Conservation (phyloP, 2,888 invertebrate genomes). For the Drosophila neutralis region DNA sequence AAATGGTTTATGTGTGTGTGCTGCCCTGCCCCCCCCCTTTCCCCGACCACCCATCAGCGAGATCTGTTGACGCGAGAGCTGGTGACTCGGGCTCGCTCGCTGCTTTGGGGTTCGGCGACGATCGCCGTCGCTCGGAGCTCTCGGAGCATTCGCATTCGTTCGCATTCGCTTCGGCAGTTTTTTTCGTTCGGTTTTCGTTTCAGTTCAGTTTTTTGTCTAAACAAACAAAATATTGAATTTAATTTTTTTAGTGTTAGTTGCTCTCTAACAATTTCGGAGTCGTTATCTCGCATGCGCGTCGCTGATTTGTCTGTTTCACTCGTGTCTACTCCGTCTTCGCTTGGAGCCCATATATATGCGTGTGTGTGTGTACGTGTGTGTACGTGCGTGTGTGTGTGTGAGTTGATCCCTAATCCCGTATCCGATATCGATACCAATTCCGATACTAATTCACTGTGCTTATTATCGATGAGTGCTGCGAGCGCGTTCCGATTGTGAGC, state of each 20-base stretch:
- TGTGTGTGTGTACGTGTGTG: constrained; percentile 25
- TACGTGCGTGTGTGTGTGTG: constrained; percentile 23
- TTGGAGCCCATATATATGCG: constrained; percentile 3
- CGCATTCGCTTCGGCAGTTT: constrained; percentile 68
- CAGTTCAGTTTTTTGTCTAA: constrained; percentile 77
- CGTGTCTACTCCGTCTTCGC: constrained; percentile 6
- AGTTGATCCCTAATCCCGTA: constrained; percentile 18
- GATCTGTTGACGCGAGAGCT: constrained; percentile 41
- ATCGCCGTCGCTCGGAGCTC: constrained; percentile 35
- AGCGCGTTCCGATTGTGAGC: constrained; percentile 19
- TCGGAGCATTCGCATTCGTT: constrained; percentile 68
- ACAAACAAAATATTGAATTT: constrained; percentile 83
- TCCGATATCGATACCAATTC: constrained; percentile 8
- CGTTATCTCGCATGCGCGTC: constrained; percentile 84
- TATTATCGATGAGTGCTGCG: neutral
- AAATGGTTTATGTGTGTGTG: constrained; percentile 68
- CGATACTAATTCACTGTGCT: neutral
- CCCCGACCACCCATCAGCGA: neutral
- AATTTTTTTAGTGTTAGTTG: constrained; percentile 84
- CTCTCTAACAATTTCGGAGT: constrained; percentile 84
- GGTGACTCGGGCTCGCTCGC: constrained; percentile 22
- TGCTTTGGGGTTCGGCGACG: constrained; percentile 16
- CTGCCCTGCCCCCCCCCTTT: constrained; percentile 11
- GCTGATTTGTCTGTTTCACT: constrained; percentile 34
- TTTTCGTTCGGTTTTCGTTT: constrained; percentile 57